A percentile compares a stretch with the other conserved stretches of the same genome.
Evolutionary conservation across 2,113 vertebrate species (phyloP).

Genomic region (Dryoscopus gambensis): DNA sequence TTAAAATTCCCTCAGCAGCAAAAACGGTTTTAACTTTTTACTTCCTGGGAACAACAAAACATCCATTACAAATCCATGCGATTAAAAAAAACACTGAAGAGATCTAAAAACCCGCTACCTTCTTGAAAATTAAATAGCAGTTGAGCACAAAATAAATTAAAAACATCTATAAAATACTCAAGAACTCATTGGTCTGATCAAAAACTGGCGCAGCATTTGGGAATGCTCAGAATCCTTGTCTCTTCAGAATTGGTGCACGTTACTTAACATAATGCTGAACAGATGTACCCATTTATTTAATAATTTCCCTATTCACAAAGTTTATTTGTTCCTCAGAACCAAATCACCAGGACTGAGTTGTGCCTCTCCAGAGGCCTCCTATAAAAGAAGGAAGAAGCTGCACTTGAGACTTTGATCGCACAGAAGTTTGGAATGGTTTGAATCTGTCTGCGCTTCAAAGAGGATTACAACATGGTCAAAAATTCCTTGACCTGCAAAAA

Average conservation of each 20-base stretch:
- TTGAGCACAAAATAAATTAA: neutral
- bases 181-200: neutral
- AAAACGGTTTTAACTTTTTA: neutral
- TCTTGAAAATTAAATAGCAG: neutral
- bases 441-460: slow-evolving; percentile 5
- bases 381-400: neutral
- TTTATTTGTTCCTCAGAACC: neutral
- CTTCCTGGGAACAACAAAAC: neutral
- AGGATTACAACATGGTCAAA: slow-evolving; percentile 72
- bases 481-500: slow-evolving; percentile 78
- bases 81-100: neutral
- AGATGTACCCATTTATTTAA: neutral
- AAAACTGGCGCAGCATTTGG: neutral
- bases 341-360: neutral
- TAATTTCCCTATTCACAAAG: neutral
- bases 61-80: neutral
- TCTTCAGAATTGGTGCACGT: neutral
- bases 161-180: neutral
- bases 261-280: neutral
- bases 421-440: slow-evolving; percentile 17
- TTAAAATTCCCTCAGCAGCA: neutral
- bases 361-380: slow-evolving; percentile 19
- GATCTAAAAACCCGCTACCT: neutral
- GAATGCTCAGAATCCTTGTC: neutral
- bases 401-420: neutral